These are phyloP conservation scores for Troides oblongomaculatus DNA, from an alignment of 2,888 invertebrate genomes.

Conservation along the genomic window DNA sequence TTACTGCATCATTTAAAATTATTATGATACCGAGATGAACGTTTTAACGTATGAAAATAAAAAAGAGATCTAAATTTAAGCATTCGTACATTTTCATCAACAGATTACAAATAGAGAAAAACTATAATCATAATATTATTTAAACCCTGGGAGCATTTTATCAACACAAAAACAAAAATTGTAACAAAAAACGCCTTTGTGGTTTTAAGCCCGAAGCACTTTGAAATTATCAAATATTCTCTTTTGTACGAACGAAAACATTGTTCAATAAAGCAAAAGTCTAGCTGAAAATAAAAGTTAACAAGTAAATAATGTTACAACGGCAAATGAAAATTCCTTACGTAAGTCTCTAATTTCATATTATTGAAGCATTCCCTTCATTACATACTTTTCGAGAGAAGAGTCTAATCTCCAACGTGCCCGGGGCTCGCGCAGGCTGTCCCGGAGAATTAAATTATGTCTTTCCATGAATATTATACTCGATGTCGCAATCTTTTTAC, in stretches of 20 bases:
- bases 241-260: neutral
- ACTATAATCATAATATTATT: too few relatives aligned
- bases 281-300: neutral
- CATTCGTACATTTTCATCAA: too few relatives aligned
- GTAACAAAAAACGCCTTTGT: neutral
- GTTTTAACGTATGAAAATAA: too few relatives aligned
- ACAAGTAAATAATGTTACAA: slow-evolving; percentile 29
- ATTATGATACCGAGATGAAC: too few relatives aligned
- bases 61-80: too few relatives aligned
- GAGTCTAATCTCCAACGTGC: slow-evolving; percentile 61
- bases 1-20: too few relatives aligned
- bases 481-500: slow-evolving; percentile 65
- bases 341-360: slow-evolving; percentile 64
- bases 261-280: slow-evolving; percentile 4
- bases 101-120: too few relatives aligned
- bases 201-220: neutral
- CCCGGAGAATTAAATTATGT: slow-evolving; percentile 72
- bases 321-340: slow-evolving; percentile 54
- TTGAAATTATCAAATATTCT: neutral
- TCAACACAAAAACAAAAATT: too few relatives aligned
- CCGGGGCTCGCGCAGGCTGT: slow-evolving; percentile 54
- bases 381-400: slow-evolving; percentile 67
- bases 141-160: too few relatives aligned
- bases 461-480: slow-evolving; percentile 78
- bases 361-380: slow-evolving; percentile 62